Conservation (phyloP, 1,140 invertebrate species). For the Drosophila ficusphila region DNA sequence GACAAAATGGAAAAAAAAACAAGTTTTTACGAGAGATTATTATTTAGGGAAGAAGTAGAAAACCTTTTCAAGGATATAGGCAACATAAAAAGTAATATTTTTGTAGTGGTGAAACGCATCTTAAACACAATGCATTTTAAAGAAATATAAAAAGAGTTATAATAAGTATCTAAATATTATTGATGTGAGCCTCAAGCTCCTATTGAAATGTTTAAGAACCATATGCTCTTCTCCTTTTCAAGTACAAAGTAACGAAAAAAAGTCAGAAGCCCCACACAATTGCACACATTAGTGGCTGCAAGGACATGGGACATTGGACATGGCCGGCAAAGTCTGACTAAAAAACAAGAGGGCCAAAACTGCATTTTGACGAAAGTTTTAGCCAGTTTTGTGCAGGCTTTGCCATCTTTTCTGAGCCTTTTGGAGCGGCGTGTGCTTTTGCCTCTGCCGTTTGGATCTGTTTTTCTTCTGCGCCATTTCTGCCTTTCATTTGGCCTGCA, state of each 20-base stretch:
- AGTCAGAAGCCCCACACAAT: slow-evolving; percentile 50
- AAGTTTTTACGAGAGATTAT: no score
- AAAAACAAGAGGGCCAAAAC: slow-evolving; percentile 17
- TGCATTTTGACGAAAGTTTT: slow-evolving; percentile 64
- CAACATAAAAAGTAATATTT: no score
- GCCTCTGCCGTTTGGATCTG: neutral
- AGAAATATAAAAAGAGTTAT: no score
- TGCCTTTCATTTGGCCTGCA: slow-evolving; percentile 49
- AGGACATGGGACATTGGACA: slow-evolving; percentile 13
- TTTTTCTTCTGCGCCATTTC: slow-evolving; percentile 47
- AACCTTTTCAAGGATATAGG: no score
- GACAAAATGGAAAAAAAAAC: neutral
- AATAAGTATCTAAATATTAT: no score
- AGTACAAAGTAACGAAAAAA: neutral
- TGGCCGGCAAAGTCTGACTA: neutral
- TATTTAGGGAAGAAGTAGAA: no score
- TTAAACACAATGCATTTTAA: no score
- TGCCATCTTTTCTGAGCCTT: slow-evolving; percentile 35
- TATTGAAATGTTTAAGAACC: no score
- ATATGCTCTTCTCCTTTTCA: neutral
- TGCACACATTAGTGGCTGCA: slow-evolving; percentile 54
- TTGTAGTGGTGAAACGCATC: no score
- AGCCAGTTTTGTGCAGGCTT: slow-evolving; percentile 38
- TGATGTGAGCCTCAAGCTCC: no score
- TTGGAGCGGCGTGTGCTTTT: neutral